These are phyloP conservation scores for Platyscapa corneri DNA, from an alignment of 1,140 invertebrate genomes.

Conservation along the genomic window DNA sequence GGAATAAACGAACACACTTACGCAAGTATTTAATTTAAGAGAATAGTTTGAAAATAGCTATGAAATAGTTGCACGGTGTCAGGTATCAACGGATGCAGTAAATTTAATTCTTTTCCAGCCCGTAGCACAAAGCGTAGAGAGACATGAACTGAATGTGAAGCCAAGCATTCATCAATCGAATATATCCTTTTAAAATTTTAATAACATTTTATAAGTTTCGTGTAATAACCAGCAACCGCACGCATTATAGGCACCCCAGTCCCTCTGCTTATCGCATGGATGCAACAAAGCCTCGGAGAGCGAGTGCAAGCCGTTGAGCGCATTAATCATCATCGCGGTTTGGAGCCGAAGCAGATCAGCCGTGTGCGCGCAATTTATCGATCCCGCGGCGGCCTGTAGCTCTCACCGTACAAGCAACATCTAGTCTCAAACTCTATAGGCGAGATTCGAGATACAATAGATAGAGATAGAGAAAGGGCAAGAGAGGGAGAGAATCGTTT, in stretches of 20 bases:
- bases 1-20: no score
- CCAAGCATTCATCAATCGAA: neutral
- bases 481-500: neutral
- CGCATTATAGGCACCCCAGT: neutral
- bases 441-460: neutral
- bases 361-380: constrained; percentile 47
- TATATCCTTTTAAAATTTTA: constrained; percentile 14
- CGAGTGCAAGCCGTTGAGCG: constrained; percentile 30
- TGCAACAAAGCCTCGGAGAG: constrained; percentile 32
- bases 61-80: neutral
- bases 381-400: constrained; percentile 10
- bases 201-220: constrained; percentile 36
- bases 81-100: neutral
- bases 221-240: constrained; percentile 32
- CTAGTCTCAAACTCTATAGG: neutral
- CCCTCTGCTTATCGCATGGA: neutral
- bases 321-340: constrained; percentile 53
- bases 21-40: neutral
- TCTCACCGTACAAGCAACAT: constrained; percentile 1
- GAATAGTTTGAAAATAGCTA: neutral
- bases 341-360: constrained; percentile 27
- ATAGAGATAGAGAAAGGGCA: neutral
- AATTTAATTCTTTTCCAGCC: neutral
- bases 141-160: neutral
- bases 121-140: neutral